phyloP scores from a whole-genome alignment of 2,113 vertebrate species.

The Perca flavescens region DNA sequence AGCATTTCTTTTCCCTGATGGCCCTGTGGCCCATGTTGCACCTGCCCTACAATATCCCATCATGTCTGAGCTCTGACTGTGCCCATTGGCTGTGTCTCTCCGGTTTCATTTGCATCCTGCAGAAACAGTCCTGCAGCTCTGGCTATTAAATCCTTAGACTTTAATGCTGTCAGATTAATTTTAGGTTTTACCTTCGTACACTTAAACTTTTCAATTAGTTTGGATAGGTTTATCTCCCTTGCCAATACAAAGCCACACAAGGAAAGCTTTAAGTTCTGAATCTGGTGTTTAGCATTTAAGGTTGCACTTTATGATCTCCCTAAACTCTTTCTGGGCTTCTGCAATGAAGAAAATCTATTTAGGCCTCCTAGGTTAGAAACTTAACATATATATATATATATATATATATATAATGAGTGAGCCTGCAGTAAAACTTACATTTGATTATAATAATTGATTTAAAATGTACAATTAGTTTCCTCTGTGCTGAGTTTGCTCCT shows the following conservation, averaged over 20 bases:
- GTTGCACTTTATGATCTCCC: slow-evolving; percentile 23
- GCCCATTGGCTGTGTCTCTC: slow-evolving; percentile 25
- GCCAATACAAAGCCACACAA: slow-evolving; percentile 18
- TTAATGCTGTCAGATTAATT: slow-evolving; percentile 22
- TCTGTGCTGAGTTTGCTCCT: neutral
- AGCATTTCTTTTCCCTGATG: slow-evolving; percentile 31
- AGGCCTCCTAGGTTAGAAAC: slow-evolving; percentile 2
- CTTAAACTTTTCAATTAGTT: slow-evolving; percentile 44
- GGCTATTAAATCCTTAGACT: slow-evolving; percentile 25
- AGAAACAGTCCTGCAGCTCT: slow-evolving; percentile 37
- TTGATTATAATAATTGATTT: slow-evolving; percentile 17
- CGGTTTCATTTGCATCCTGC: slow-evolving; percentile 41
- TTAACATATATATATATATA: slow-evolving; percentile 3
- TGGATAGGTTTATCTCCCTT: slow-evolving; percentile 43
- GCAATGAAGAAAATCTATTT: slow-evolving; percentile 22
- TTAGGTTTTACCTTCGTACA: slow-evolving; percentile 11
- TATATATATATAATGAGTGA: slow-evolving; percentile 13
- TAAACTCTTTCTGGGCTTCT: slow-evolving; percentile 7
- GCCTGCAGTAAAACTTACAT: slow-evolving; percentile 9
- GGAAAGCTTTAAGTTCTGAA: slow-evolving; percentile 23
- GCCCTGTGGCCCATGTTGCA: slow-evolving; percentile 45
- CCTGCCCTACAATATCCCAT: slow-evolving; percentile 50
- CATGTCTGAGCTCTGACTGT: slow-evolving; percentile 38
- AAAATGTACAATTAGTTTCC: neutral
- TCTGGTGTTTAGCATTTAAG: slow-evolving; percentile 37